Percentiles rank a stretch among this genome's conserved stretches.
Evolutionary conservation across 2,888 invertebrate genomes (phyloP).

Genomic region (Volucella inanis): DNA sequence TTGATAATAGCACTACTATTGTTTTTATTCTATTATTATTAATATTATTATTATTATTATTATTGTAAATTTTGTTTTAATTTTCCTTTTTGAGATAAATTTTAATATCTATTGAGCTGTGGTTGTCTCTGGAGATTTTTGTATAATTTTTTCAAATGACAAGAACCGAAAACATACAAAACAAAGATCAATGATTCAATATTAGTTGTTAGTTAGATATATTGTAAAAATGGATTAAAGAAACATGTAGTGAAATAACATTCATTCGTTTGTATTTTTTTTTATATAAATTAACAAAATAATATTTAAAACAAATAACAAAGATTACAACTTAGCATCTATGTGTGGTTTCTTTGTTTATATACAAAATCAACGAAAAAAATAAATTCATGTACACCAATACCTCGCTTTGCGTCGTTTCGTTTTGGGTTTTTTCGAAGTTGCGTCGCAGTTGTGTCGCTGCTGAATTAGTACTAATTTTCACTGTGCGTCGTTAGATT

Average conservation of each 20-base stretch:
- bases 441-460: no score
- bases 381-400: conserved; percentile 37
- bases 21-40: conserved; percentile 28
- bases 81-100: conserved; percentile 20
- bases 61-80: conserved; percentile 37
- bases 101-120: conserved; percentile 58
- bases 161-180: conserved; percentile 43
- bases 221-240: conserved; percentile 14
- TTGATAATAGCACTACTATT: conserved; percentile 51
- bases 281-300: conserved; percentile 39
- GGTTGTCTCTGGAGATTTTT: conserved; percentile 1
- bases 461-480: no score
- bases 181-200: conserved; percentile 2
- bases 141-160: conserved; percentile 32
- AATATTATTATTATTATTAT: conserved; percentile 22
- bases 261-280: neutral
- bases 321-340: conserved; percentile 33
- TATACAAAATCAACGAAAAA: conserved; percentile 54
- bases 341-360: neutral
- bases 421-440: no score
- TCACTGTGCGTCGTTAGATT: no score
- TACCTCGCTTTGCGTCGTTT: no score
- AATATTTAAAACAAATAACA: conserved; percentile 50
- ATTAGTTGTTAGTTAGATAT: neutral
- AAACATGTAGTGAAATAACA: conserved; percentile 49